A percentile compares a stretch with the other conserved stretches of the same genome.
Evolutionary conservation across 2,113 vertebrate species (phyloP).

Genomic region (Amphilophus citrinellus): DNA sequence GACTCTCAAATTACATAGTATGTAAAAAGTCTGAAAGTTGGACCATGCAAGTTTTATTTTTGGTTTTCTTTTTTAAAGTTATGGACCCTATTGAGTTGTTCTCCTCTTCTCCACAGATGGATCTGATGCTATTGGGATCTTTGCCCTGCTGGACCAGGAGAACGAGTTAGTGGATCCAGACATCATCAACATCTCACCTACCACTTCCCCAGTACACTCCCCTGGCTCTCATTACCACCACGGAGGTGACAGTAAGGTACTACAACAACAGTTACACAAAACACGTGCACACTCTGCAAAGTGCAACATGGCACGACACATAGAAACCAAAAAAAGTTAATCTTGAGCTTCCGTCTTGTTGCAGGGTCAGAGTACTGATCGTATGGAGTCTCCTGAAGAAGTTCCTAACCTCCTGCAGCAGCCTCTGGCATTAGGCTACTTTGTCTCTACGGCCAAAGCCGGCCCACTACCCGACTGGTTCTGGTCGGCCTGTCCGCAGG

Average conservation of each 20-base stretch:
- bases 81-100: background rate
- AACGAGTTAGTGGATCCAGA: slow-evolving; percentile 94
- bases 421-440: slow-evolving; percentile 96
- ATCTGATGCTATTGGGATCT: slow-evolving; percentile 92
- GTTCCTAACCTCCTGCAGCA: slow-evolving; percentile 97
- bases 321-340: slow-evolving; percentile 3
- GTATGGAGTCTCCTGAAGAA: slow-evolving; percentile 97
- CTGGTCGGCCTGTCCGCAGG: slow-evolving; percentile 99
- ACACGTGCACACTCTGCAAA: background rate
- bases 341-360: background rate
- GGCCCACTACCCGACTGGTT: slow-evolving; percentile 99
- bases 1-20: too few relatives aligned
- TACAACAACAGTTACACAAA: slow-evolving; percentile 57
- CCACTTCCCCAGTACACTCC: slow-evolving; percentile 93
- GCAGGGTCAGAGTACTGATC: slow-evolving; percentile 95
- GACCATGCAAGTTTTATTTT: background rate
- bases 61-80: background rate
- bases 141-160: slow-evolving; percentile 91
- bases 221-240: slow-evolving; percentile 96
- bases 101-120: slow-evolving; percentile 82
- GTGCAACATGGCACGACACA: fast-evolving
- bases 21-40: background rate
- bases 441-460: slow-evolving; percentile 97
- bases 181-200: slow-evolving; percentile 96
- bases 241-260: slow-evolving; percentile 94